phyloP scores from a whole-genome alignment of 2,797 vertebrate genomes.

The Amniataba percoides region DNA sequence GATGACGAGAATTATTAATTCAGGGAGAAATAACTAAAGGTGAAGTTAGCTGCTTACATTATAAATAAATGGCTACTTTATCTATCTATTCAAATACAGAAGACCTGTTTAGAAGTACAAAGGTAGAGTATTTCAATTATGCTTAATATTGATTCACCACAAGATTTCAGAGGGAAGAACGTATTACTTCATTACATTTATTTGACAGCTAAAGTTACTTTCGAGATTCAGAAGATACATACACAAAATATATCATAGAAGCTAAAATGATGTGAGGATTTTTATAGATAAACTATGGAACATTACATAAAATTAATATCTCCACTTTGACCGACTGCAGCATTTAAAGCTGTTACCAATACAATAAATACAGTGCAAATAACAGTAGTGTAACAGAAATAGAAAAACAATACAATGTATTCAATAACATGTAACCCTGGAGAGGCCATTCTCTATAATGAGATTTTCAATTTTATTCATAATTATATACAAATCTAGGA shows the following conservation, averaged over 20 bases:
- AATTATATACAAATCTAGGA: neutral
- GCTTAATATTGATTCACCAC: neutral
- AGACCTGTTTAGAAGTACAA: neutral
- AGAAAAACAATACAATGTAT: neutral
- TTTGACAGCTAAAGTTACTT: neutral
- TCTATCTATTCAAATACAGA: neutral
- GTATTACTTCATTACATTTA: neutral
- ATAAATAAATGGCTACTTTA: neutral
- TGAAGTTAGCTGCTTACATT: neutral
- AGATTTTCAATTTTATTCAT: neutral
- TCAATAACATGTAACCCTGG: neutral
- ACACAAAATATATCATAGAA: neutral
- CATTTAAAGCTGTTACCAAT: neutral
- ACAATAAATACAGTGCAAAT: too few species aligned
- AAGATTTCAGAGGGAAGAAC: too few species aligned
- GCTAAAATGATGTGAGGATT: neutral
- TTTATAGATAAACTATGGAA: neutral
- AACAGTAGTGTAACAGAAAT: neutral
- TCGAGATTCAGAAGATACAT: neutral
- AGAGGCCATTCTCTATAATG: neutral
- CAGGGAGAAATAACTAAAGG: slow-evolving; percentile 11
- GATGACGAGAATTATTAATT: slow-evolving; percentile 22
- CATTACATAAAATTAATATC: neutral
- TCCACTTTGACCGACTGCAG: neutral
- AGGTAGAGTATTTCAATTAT: neutral